Percentiles rank a stretch among this genome's conserved stretches.
Evolutionary conservation across 2,113 vertebrate species (phyloP).

Genomic region (Melanocharis versteri): DNA sequence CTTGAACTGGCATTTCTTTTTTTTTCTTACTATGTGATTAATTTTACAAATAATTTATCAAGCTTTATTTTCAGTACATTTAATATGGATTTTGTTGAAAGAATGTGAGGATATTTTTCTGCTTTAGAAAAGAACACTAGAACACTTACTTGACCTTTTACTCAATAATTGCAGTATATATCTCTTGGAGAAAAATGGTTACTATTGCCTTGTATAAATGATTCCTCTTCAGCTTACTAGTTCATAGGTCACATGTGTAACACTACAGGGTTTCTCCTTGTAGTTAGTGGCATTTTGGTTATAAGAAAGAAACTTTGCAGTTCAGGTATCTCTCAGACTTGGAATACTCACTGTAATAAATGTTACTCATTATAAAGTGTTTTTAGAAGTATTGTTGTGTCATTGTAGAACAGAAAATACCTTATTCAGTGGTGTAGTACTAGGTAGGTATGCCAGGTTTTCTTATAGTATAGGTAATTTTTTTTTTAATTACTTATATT

Average conservation of each 20-base stretch:
- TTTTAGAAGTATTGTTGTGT: neutral
- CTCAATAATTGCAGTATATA: neutral
- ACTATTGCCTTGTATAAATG: neutral
- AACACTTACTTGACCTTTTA: neutral
- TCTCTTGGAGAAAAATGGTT: neutral
- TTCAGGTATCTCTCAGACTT: neutral
- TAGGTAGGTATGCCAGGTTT: neutral
- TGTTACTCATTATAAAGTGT: neutral
- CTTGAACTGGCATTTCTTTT: neutral
- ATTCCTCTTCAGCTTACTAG: neutral
- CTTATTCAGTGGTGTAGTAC: fast-evolving
- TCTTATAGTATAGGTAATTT: neutral
- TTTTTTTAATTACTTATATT: neutral
- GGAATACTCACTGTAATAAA: neutral
- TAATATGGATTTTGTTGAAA: neutral
- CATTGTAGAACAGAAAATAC: neutral
- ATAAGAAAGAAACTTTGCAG: neutral
- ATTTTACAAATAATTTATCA: neutral
- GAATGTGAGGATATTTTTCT: neutral
- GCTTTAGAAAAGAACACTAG: neutral
- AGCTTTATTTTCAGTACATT: neutral
- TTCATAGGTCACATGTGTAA: neutral
- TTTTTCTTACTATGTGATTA: neutral
- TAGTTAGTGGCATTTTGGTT: neutral
- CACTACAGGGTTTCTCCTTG: neutral